Base-by-base conservation (phyloP, 1,140 invertebrate species). In the Planococcus citri region DNA sequence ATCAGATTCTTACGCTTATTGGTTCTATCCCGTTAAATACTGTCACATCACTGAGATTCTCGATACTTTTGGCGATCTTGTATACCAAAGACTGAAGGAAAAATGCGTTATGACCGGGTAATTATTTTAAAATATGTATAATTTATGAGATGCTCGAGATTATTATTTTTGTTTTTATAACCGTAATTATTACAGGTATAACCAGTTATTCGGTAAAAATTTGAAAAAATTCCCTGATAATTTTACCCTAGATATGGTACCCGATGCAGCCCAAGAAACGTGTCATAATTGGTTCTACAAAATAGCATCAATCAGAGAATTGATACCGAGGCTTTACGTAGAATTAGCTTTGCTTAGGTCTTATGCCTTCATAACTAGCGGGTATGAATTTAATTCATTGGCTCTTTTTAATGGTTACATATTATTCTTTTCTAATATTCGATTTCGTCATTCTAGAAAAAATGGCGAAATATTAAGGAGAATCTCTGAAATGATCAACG, bases 261-360 rank as follows among this genome's bases (percentile, higher is more conserved):
- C 91, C 10, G 93, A 95, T 77, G 82, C 86, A 71, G 94, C 94
- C 0, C 94, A 94, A 78, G 95, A 98, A 81, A 98, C 94, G 9
- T 97, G 95, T 78, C 85, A 91, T 71, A 98, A 98, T 83, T 98
- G 96, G 96, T 95, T 98, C 80, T 97, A 93, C 79, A 98, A 98
- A 83, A 95, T 98, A 77, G 92, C 95, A 0, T 97, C 95, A 0
- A 97, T 98, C 73, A 83, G 95, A 75, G 96, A 98, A 81, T 78
- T 98, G 14, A 83, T 98, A 22, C 95, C 95, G n/a, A 82, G 95
- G 33, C 81, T 98, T 9, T 97, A 95, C 79, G 87, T 97, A 72
- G 95, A 98, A 84, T 88, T 94, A 81, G 88, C 94, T 9, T 87
- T 98, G 71, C 80, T 98, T 22, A 93, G 91, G 77, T 95, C 92